A percentile compares a stretch with the other conserved stretches of the same genome.
phyloP scores from a whole-genome alignment of 2,113 vertebrate genomes.

The Hippopotamus amphibius region DNA sequence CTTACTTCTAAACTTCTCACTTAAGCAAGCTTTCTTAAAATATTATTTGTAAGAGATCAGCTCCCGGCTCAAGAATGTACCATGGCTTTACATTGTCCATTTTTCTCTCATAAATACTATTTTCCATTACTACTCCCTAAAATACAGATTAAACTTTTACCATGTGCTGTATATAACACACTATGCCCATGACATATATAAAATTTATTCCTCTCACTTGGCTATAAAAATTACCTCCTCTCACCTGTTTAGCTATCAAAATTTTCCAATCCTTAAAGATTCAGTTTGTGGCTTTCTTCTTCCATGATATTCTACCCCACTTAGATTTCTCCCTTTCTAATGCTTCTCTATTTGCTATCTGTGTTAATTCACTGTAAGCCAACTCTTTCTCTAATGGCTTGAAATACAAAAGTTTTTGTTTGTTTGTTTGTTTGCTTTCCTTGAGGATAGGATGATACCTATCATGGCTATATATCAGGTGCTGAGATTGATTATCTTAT shows the following conservation, averaged over 20 bases:
- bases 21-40: not conserved
- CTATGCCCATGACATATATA: not conserved
- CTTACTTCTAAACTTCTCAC: not conserved
- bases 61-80: not conserved
- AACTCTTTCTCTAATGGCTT: not conserved
- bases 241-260: not conserved
- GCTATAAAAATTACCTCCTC: not conserved
- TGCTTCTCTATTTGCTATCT: not conserved
- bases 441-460: not conserved
- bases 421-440: not conserved
- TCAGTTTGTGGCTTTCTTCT: not conserved
- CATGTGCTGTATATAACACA: not conserved
- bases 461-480: not conserved
- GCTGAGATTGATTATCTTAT: not conserved
- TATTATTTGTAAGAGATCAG: not conserved
- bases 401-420: not conserved
- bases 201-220: not conserved
- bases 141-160: not conserved
- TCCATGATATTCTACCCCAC: not conserved
- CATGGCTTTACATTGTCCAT: not conserved
- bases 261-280: not conserved
- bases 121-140: not conserved
- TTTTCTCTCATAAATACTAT: not conserved
- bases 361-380: not conserved
- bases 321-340: not conserved